These are phyloP conservation scores for Pachypsylla venusta DNA, from an alignment of 1,140 invertebrate genomes.

Conservation along the genomic window DNA sequence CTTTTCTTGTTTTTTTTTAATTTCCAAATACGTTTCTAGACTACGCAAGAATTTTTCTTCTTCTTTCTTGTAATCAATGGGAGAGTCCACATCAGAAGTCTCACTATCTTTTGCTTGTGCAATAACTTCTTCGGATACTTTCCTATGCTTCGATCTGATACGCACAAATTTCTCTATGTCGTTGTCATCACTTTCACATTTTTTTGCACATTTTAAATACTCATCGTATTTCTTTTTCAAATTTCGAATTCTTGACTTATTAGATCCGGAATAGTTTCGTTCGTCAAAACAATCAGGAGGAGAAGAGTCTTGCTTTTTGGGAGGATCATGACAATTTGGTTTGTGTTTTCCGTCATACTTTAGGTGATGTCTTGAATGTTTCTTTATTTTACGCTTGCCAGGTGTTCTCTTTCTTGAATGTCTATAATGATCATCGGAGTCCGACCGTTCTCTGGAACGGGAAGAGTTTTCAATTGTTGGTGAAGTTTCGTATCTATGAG, in stretches of 20 bases:
- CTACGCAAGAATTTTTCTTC: not conserved
- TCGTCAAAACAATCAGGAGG: conserved; percentile 1
- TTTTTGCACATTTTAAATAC: conserved; percentile 4
- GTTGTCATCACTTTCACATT: not conserved
- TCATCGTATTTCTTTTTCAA: not conserved
- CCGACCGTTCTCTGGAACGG: no score
- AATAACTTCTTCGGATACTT: not conserved
- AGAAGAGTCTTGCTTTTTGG: no score
- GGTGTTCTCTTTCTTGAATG: no score
- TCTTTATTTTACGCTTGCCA: no score
- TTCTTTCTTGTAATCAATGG: conserved; percentile 8
- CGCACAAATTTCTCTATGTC: not conserved
- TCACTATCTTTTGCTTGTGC: no score
- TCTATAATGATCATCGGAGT: no score
- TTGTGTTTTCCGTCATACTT: no score
- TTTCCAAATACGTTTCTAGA: conserved; percentile 7
- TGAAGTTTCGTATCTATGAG: no score
- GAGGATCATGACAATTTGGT: no score
- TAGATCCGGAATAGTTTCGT: not conserved
- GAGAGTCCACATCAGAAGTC: not conserved
- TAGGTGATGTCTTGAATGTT: no score
- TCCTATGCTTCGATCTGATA: not conserved
- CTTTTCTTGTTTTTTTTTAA: not conserved
- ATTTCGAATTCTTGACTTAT: conserved; percentile 1
- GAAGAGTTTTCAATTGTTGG: no score